Evolutionary conservation across 64 coral and sea anemone genomes (phyloP).

Genomic region (Montipora efflorescens): DNA sequence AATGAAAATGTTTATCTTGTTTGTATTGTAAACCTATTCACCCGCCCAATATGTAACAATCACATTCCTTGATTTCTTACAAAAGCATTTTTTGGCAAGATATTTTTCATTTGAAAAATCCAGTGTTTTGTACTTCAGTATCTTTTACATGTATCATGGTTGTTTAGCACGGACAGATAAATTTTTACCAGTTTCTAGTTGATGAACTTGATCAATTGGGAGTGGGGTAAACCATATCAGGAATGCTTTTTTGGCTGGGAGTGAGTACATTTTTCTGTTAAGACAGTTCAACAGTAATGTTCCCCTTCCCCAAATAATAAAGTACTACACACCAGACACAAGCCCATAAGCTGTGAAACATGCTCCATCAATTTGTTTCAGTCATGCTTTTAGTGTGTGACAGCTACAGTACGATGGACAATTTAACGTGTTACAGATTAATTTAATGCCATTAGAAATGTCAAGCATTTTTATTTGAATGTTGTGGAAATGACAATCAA

Average conservation of each 20-base stretch:
- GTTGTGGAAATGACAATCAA: background rate
- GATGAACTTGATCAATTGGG: too few species aligned
- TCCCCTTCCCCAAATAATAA: background rate
- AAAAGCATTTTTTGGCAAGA: too few species aligned
- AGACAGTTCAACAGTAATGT: too few species aligned
- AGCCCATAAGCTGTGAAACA: background rate
- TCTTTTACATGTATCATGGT: background rate
- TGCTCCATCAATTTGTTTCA: background rate
- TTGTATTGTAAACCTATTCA: too few species aligned
- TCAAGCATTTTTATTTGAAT: background rate
- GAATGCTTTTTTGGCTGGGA: too few species aligned
- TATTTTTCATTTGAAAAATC: background rate
- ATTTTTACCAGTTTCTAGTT: too few species aligned
- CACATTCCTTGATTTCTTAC: too few species aligned
- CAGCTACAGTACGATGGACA: background rate
- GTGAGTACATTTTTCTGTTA: too few species aligned
- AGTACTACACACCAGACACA: background rate
- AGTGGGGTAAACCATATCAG: too few species aligned
- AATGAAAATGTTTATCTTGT: too few species aligned
- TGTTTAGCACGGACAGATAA: background rate
- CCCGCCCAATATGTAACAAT: too few species aligned
- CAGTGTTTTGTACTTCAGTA: background rate
- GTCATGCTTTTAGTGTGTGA: slow-evolving; percentile 32
- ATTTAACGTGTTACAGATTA: background rate
- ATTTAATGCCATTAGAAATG: background rate